phyloP scores from a whole-genome alignment of 2,113 vertebrate species.

The Nycticebus coucang region DNA sequence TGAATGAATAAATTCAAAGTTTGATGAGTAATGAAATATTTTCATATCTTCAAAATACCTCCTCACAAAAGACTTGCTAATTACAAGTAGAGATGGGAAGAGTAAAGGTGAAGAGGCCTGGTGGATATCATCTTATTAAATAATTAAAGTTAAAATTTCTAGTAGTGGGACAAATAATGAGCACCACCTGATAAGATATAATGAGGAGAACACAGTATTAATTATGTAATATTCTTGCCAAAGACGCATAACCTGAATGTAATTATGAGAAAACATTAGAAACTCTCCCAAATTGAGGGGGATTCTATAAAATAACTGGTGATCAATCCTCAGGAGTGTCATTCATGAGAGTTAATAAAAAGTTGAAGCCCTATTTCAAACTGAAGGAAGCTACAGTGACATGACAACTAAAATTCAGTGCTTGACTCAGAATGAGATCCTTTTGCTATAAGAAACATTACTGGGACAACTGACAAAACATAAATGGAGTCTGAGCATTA shows the following conservation, averaged over 20 bases:
- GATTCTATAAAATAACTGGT: conserved; percentile 35
- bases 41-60: background rate
- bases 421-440: conserved; percentile 17
- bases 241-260: background rate
- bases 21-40: background rate
- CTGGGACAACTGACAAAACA: background rate
- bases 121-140: conserved; percentile 15
- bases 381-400: background rate
- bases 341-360: background rate
- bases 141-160: conserved; percentile 16
- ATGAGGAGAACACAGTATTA: background rate
- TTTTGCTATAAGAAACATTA: conserved; percentile 28
- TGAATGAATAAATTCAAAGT: background rate
- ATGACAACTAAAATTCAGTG: background rate
- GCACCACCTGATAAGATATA: background rate
- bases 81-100: background rate
- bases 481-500: background rate
- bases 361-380: background rate
- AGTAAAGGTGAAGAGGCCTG: background rate
- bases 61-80: background rate
- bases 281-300: background rate
- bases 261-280: background rate
- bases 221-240: conserved; percentile 32
- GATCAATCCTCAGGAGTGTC: background rate
- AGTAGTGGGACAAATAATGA: background rate